Evolutionary conservation across 1,140 invertebrate genomes (phyloP), one percentile per base, ranked within the genome.

Genomic region (Pemphigus obesinymphae): DNA sequence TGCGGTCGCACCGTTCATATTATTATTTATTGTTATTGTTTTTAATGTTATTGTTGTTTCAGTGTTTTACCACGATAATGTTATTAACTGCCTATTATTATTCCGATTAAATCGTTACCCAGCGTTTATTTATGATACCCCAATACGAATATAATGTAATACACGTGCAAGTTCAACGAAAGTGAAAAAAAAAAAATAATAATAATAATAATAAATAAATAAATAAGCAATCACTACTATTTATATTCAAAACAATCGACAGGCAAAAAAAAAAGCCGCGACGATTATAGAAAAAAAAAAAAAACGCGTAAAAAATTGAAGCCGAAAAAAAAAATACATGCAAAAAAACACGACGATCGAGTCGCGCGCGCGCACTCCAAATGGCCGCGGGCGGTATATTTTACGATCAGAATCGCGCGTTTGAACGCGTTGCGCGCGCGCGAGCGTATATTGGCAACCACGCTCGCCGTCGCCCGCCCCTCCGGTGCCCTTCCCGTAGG

Each of bases 341-440:
- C n/a, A 40, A 26, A 26, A n/a, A 11, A 23, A 20, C 8, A 23
- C 63, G 34, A 29, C 61, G 63, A 34, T n/a, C 17, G 13, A 10
- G 29, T 17, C 15, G 45, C 26, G 40, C 2, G 23, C 43, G 26
- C 43, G 23, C 70, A 73, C 70, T 73, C 50, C 70, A 26, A 73
- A 73, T 17, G 26, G 43, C 70, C 43, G 70, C 70, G 70, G 43
- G 70, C 70, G 70, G n/a, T 73, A 31, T 73, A n/a, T n/a, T n/a
- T 73, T 20, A 50, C 70, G 26, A 50, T 73, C 43, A 50, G 70
- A 73, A 20, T 50, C 11, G 37, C 66, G 66, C 66, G 66, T 70
- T 15, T 40, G 37, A 17, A 70, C 23, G 70, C 40, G 26, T 50
- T 50, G 43, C 70, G 43, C 70, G 43, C 70, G 58, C 29, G 37